Evolutionary conservation across 1,140 invertebrate species (phyloP).

Genomic region (Sycophaga agraensis): DNA sequence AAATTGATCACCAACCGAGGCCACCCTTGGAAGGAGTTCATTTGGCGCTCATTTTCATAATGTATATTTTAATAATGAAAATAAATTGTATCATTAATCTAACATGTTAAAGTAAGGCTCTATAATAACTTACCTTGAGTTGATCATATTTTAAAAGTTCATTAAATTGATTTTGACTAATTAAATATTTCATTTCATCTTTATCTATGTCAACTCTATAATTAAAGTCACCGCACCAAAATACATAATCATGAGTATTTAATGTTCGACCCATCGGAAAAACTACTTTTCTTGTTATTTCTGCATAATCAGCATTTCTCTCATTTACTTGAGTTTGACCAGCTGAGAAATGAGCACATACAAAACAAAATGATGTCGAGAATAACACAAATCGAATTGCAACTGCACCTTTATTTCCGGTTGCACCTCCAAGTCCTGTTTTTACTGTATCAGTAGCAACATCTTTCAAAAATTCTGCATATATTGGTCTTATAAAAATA

Average conservation of each 20-base stretch:
- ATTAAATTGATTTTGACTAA: constrained; percentile 76
- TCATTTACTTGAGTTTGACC: constrained; percentile 96
- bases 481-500: constrained; percentile 86
- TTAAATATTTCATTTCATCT: constrained; percentile 87
- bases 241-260: constrained; percentile 95
- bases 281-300: constrained; percentile 89
- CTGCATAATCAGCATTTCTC: constrained; percentile 93
- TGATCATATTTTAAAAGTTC: constrained; percentile 88
- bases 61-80: no score
- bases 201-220: constrained; percentile 96
- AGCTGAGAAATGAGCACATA: constrained; percentile 98
- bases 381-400: constrained; percentile 90
- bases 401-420: constrained; percentile 96
- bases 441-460: constrained; percentile 95
- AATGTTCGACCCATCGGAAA: constrained; percentile 93
- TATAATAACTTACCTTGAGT: constrained; percentile 63
- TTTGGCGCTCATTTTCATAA: no score
- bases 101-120: no score
- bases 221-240: constrained; percentile 99
- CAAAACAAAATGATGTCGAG: constrained; percentile 93
- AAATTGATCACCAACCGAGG: no score
- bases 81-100: no score
- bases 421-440: constrained; percentile 94
- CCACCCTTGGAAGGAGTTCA: no score
- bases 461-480: constrained; percentile 86